Evolutionary conservation across 2,113 vertebrate genomes (phyloP), one percentile per base, ranked within the genome.

Genomic region (Rhinolophus sinicus): DNA sequence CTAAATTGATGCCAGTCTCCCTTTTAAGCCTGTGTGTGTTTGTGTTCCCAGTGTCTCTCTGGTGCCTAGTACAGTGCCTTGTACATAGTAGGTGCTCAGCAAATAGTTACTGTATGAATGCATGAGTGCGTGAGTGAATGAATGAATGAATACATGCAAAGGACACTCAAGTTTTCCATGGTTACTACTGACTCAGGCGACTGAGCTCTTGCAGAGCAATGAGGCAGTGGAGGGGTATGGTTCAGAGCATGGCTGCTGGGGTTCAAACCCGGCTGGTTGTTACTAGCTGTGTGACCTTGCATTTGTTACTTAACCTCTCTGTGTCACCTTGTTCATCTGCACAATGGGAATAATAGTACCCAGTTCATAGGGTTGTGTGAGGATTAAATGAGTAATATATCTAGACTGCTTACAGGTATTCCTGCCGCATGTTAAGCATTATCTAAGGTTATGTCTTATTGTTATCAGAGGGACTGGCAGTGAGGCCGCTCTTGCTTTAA

Each of bases 401-500:
- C 38, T 62, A 75, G 38, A 86, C 22, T 12, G 44, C 64, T 90
- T 76, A 3, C n/a, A 13, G 7, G 35, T 52, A 35, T 62, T 33
- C 64, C 64, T 80, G 26, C n/a, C 52, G 60, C 22, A 4, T 2
- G 5, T 0, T 8, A 22, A 33, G 60, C 2, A 15, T 30, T 18
- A 35, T 47, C 52, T 67, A 50, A 83, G 72, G 62, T 58, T 56
- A 28, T 15, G 40, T 50, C 62, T 96, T 62, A 30, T 10, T 91
- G 81, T 80, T 72, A 35, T 21, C 86, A 52, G 54, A 78, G 60
- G 30, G 91, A 72, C 88, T 14, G 22, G 54, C 75, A 67, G 6
- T 6, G 40, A 86, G 56, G 78, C 33, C n/a, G 8, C 15, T 60
- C 81, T 90, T 75, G 82, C 70, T 94, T 78, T 82, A 33, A 76